Evolutionary conservation across 2,113 vertebrate genomes (phyloP), one percentile per base, ranked within the genome.

Genomic region (Arenaria interpres): DNA sequence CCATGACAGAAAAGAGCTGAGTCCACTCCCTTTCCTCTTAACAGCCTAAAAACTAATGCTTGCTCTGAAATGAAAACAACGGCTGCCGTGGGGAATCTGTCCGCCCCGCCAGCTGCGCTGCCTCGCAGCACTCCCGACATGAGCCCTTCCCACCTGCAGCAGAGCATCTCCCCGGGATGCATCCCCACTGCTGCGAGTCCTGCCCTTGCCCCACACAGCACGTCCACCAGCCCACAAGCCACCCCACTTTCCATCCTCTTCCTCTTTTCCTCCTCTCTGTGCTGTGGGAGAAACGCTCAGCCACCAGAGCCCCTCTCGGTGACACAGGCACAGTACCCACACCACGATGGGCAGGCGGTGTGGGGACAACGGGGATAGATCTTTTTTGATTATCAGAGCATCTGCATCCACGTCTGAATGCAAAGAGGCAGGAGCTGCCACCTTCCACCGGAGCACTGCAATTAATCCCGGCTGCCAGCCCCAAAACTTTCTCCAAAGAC

Each of bases 201-300:
- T 92, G 28, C 32, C 72, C 51, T 39, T 19, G 11, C 21, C 43
- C n/a, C 53, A 72, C 48, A 41, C 39, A 37, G 37, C 27, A 14
- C 1, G 4, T 35, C 66, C 14, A 4, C 50, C 80, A 91, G 76
- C 32, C 27, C 43, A 67, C 20, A 43, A 22, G 18, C 6, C 39
- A 60, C 10, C 22, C 25, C 33, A 25, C 3, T 18, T 45, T 6
- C 54, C 54, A 71, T 30, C 4, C 17, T 56, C 35, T 35, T 57
- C 54, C 33, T 78, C 35, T 74, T 74, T 81, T 69, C 24, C 33
- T 85, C 20, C 13, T 37, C 27, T 10, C 27, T 1, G 0, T 17
- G 33, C 14, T 1, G 0, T 0, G 1, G 33, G 35, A 77, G 37
- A 39, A 71, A 63, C 2, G 0, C n/a, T 37, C 1, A 0, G 28